phyloP scores from a whole-genome alignment of 2,113 vertebrate species.

The Etheostoma cragini region DNA sequence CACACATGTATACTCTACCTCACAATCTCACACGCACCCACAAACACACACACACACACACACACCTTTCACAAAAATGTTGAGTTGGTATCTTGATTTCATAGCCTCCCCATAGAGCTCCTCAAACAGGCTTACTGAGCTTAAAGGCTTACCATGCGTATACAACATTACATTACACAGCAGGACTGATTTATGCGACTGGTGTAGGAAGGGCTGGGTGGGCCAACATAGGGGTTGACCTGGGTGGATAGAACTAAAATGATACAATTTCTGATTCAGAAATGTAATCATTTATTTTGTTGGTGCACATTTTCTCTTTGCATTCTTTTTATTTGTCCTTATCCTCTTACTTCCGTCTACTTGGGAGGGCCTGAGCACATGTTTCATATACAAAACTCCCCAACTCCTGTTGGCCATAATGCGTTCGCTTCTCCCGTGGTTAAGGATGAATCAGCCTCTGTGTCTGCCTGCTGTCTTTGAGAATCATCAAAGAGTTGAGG shows the following conservation, averaged over 20 bases:
- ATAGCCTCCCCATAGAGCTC: constrained; percentile 51
- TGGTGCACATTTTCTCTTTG: constrained; percentile 30
- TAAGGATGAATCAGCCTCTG: constrained; percentile 69
- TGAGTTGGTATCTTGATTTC: constrained; percentile 29
- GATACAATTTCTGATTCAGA: constrained; percentile 33
- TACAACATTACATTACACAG: constrained; percentile 64
- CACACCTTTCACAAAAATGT: constrained; percentile 19
- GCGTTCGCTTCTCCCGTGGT: constrained; percentile 56
- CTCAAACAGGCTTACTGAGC: constrained; percentile 48
- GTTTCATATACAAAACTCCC: constrained; percentile 52
- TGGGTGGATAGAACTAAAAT: constrained; percentile 37
- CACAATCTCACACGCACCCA: constrained; percentile 21
- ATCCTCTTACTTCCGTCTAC: constrained; percentile 40
- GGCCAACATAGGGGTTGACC: constrained; percentile 25
- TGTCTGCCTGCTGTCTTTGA: constrained; percentile 74
- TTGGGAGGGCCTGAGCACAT: constrained; percentile 64
- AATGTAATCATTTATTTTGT: constrained; percentile 28
- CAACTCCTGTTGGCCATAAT: constrained; percentile 40
- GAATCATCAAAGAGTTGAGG: constrained; percentile 74
- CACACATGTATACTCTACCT: constrained; percentile 45
- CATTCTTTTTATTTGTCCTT: constrained; percentile 28
- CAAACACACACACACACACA: constrained; percentile 41
- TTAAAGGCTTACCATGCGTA: constrained; percentile 66
- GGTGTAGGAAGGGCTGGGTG: constrained; percentile 50
- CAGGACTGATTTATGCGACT: constrained; percentile 57